Evolutionary conservation across 1,140 invertebrate species (phyloP).

Genomic region (Trichogramma pretiosum): DNA sequence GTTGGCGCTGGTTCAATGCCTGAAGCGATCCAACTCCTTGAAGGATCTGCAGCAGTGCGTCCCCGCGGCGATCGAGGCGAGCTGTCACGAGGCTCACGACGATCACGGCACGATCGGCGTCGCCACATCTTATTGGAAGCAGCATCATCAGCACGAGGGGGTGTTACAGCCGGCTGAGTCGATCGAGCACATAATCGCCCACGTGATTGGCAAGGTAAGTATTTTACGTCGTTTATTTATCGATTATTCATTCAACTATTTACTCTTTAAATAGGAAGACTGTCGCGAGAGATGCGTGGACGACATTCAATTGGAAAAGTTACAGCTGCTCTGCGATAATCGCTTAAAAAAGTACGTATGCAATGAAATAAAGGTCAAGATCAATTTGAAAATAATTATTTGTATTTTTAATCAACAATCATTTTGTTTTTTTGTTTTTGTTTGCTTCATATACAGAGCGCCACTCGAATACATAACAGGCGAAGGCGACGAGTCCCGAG

Average conservation of each 20-base stretch:
- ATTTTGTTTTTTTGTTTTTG: neutral
- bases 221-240: neutral
- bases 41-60: neutral
- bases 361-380: conserved; percentile 30
- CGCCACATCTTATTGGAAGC: conserved; percentile 23
- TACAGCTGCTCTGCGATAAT: neutral
- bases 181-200: conserved; percentile 39
- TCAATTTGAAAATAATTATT: conserved; percentile 14
- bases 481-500: conserved; percentile 65
- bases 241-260: conserved; percentile 1
- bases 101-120: neutral
- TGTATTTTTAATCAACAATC: neutral
- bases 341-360: neutral
- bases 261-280: conserved; percentile 8
- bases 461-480: conserved; percentile 65
- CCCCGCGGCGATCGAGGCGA: neutral
- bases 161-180: conserved; percentile 37
- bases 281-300: neutral
- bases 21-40: neutral
- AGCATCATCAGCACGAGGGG: conserved; percentile 31
- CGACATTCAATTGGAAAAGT: neutral
- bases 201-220: conserved; percentile 32
- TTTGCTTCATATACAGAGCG: conserved; percentile 45
- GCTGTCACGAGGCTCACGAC: neutral
- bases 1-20: neutral